Evolutionary conservation across 2,797 vertebrate genomes (phyloP).

Genomic region (Chloroceryle amazona): DNA sequence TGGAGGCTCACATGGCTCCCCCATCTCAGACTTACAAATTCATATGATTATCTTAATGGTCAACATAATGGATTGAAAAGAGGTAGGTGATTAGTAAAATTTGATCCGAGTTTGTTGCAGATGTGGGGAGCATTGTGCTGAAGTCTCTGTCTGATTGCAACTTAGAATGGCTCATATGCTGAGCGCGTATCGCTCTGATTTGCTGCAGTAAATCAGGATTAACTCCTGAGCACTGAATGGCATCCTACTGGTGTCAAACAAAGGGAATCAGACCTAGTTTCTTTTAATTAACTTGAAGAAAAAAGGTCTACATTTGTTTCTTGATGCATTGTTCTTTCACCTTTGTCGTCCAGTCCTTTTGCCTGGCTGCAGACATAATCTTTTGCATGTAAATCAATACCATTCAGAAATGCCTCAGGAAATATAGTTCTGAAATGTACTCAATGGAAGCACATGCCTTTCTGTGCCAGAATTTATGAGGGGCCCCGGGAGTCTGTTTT

Average conservation of each 20-base stretch:
- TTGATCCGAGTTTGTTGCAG: constrained; percentile 9
- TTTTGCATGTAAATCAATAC: constrained; percentile 17
- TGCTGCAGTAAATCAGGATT: constrained; percentile 43
- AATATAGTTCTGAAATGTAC: constrained; percentile 12
- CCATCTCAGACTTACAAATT: constrained; percentile 62
- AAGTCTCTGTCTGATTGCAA: background rate
- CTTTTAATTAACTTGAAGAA: constrained; percentile 29
- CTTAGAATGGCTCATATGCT: background rate
- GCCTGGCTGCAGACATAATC: background rate
- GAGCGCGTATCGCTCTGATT: background rate
- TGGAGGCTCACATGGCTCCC: constrained; percentile 40
- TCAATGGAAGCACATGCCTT: background rate
- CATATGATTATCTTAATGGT: constrained; percentile 57
- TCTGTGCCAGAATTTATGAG: constrained; percentile 5
- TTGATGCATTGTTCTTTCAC: background rate
- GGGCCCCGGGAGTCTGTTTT: background rate
- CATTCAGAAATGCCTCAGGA: constrained; percentile 42
- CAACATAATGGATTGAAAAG: constrained; percentile 47
- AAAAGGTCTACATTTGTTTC: background rate
- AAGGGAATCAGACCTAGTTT: background rate
- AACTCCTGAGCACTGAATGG: background rate
- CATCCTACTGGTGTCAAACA: constrained; percentile 12
- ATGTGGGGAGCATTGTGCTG: constrained; percentile 4
- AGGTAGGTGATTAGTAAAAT: constrained; percentile 35
- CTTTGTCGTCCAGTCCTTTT: background rate